Evolutionary conservation across 2,888 invertebrate species (phyloP).

Genomic region (Tipula helvola): DNA sequence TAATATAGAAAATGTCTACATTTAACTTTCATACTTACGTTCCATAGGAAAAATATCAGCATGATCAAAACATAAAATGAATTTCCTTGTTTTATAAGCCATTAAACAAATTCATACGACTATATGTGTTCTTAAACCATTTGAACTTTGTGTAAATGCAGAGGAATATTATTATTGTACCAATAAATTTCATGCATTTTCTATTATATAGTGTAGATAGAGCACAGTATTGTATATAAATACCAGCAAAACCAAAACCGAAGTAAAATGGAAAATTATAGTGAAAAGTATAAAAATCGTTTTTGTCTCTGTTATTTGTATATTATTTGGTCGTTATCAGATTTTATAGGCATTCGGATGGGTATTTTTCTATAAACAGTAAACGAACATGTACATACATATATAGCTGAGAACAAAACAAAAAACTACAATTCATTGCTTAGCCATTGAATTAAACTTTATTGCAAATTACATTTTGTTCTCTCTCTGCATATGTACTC

Average conservation of each 20-base stretch:
- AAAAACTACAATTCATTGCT: slow-evolving; percentile 13
- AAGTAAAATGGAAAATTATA: background rate
- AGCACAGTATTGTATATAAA: background rate
- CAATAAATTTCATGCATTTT: slow-evolving; percentile 4
- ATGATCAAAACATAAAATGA: background rate
- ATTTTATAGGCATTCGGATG: slow-evolving; percentile 22
- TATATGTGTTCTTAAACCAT: background rate
- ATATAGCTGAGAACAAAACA: slow-evolving; percentile 16
- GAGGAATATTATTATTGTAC: background rate
- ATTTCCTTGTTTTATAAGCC: background rate
- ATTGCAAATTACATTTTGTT: slow-evolving; percentile 23
- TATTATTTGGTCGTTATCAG: slow-evolving; percentile 24
- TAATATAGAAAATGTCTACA: background rate
- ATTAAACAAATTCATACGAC: background rate
- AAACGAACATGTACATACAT: background rate
- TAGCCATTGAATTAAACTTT: slow-evolving; percentile 21
- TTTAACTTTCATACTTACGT: background rate
- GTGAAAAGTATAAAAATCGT: background rate
- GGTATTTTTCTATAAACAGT: background rate
- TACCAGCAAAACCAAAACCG: background rate
- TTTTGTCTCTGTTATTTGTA: slow-evolving; percentile 18
- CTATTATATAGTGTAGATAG: background rate
- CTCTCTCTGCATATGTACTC: slow-evolving; percentile 10
- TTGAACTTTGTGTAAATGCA: background rate
- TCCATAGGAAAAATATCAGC: background rate